These are phyloP conservation scores for Drosophila histrio DNA, from an alignment of 2,888 invertebrate species.

Conservation along the genomic window DNA sequence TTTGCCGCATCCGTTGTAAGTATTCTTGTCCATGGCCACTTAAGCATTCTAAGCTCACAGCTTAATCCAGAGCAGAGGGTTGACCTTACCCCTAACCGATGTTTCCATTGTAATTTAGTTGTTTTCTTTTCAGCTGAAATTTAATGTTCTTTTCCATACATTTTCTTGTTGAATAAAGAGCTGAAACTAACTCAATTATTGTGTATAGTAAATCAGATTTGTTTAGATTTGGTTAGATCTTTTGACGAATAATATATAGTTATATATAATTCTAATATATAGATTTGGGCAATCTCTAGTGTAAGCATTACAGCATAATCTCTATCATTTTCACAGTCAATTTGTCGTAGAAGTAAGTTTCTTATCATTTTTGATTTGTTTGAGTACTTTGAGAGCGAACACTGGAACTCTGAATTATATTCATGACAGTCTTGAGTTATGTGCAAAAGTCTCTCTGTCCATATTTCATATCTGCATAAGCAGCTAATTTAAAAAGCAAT, in stretches of 20 bases:
- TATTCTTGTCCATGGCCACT: slow-evolving; percentile 65
- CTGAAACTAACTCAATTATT: too few relatives aligned
- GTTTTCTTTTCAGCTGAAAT: slow-evolving; percentile 12
- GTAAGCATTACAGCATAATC: too few relatives aligned
- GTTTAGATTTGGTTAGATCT: too few relatives aligned
- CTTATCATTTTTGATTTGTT: not conserved
- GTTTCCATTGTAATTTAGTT: slow-evolving; percentile 47
- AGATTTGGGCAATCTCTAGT: too few relatives aligned
- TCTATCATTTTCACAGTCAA: not conserved
- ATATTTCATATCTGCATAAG: slow-evolving; percentile 69
- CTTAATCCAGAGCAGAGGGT: slow-evolving; percentile 65
- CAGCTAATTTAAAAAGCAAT: slow-evolving; percentile 82
- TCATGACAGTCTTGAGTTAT: slow-evolving; percentile 37
- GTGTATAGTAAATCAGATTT: too few relatives aligned
- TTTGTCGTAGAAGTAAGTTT: too few relatives aligned
- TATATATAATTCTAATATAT: too few relatives aligned
- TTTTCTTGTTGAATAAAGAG: too few relatives aligned
- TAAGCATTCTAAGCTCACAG: slow-evolving; percentile 74
- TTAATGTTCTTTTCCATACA: not conserved
- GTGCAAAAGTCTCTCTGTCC: slow-evolving; percentile 31
- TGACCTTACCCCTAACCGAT: slow-evolving; percentile 56
- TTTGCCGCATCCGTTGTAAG: slow-evolving; percentile 41
- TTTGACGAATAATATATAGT: too few relatives aligned
- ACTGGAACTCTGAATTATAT: not conserved
- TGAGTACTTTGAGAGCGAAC: not conserved